Base-by-base conservation (phyloP, 2,888 invertebrate genomes). In the Holacanthella duospinosa region DNA sequence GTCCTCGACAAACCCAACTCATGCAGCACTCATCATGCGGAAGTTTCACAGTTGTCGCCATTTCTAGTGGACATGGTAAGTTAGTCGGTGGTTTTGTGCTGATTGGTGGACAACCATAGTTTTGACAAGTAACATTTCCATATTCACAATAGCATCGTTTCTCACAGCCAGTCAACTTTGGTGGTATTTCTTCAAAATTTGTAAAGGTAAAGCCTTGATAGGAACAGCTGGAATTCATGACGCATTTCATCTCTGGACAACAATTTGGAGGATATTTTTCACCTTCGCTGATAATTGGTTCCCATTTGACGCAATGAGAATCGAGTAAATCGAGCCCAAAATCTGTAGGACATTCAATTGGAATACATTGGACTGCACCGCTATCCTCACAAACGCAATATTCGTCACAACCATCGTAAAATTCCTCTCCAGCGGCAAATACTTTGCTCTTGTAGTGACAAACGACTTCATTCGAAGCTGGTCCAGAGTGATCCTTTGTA, bases 261-360 rank as follows among this genome's bases (percentile, higher is more conserved):
- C 91, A 92, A 72, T 85, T 84, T 0, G 91, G 91, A 0, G 88
- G 84, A 44, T 81, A 80, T 0, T 89, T 84, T 1, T 80, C 79
- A 6, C 29, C 60, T 74, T 85, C 80, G 0, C 85, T 82, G 0
- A 89, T 89, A 26, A 85, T 85, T 0, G 88, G 86, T 65, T 90
- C 90, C 93, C 93, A 93, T 69, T 86, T 84, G 9, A 92, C 80
- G 75, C 93, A 93, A 65, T 86, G 84, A 0, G 90, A 87, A 74
- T 91, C 88, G 55, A 91, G 78, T 6, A 90, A 84, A 75, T 92
- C 91, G n/a, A 90, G 79, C 0, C 89, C 91, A 66, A 89, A 90
- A 72, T 86, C 87, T 0, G 87, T 86, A 68, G 93, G 85, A 73
- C 93, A 93, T 67, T 89, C 85, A 28, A 93, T 81, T 54, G 87